A percentile compares a stretch with the other conserved stretches of the same genome.
Evolutionary conservation across 2,797 vertebrate genomes (phyloP).

Genomic region (Sciurus vulgaris): DNA sequence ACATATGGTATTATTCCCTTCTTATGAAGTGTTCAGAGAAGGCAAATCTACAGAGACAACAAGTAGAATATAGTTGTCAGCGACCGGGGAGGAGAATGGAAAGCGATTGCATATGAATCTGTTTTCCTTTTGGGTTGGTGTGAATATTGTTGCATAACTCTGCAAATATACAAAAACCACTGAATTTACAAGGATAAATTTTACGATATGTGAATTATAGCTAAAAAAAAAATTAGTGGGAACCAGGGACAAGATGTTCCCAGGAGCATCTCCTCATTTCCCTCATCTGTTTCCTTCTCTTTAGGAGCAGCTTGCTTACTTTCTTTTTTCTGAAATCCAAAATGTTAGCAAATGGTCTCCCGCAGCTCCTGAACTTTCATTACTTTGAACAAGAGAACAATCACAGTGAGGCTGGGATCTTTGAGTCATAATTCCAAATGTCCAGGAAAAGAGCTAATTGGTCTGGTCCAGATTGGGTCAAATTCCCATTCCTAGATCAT

Average conservation of each 20-base stretch:
- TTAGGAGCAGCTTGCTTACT: background rate
- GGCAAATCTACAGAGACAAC: background rate
- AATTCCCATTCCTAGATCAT: background rate
- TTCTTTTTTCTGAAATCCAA: background rate
- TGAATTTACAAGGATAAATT: background rate
- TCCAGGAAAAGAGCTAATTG: background rate
- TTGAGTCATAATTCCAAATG: background rate
- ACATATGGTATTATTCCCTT: background rate
- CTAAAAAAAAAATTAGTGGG: background rate
- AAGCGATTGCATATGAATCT: background rate
- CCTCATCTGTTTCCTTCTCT: background rate
- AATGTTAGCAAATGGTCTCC: background rate
- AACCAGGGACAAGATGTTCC: background rate
- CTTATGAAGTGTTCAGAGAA: background rate
- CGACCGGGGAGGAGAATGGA: no score
- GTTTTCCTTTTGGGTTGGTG: background rate
- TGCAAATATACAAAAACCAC: background rate
- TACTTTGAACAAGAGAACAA: background rate
- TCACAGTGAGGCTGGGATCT: background rate
- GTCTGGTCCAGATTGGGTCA: background rate
- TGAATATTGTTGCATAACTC: background rate
- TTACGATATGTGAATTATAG: background rate
- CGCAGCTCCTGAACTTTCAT: background rate
- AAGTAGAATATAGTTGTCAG: background rate
- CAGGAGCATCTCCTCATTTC: background rate